Evolutionary conservation across 2,113 vertebrate species (phyloP), one percentile per base, ranked within the genome.

Genomic region (Oxygymnocypris stewartii): DNA sequence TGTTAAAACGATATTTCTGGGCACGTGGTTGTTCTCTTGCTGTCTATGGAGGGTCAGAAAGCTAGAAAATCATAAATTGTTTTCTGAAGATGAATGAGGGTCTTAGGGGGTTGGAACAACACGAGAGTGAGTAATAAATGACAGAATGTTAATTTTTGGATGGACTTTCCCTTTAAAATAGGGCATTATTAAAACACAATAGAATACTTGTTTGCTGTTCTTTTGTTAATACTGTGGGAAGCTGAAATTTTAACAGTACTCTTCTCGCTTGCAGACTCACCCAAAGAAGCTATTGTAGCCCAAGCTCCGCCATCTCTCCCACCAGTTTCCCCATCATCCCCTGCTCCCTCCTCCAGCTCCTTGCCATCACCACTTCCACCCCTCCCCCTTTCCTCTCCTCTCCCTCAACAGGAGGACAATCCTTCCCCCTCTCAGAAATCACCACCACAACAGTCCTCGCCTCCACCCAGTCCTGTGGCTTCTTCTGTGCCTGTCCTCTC

Each of bases 321-420:
- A 83, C 90, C 92, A 35, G 92, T 93, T 18, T 92, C 92, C 0
- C 91, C 92, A 9, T 91, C 93, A 59, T 92, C 94, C 8, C 91
- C 92, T 0, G 23, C 86, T 0, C 89, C 93, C 75, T 89, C 44
- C n/a, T 91, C 89, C 78, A 87, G 87, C 89, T 91, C 85, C n/a
- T 90, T 90, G 61, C 84, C 87, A 25, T 87, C 90, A 25, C 91
- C 90, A 20, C 88, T 92, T 79, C 88, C 91, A 37, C 89, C 89
- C 6, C 82, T 90, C 61, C 61, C 87, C 89, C 84, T 77, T 47
- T 88, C 91, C 12, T 84, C 91, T 13, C 88, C 91, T 20, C 35
- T 89, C 25, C 86, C 89, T 7, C n/a, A 51, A 90, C 93, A 96
- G 93, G 94, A 96, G 88, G 89, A 92, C 20, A 84, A 57, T 61